These are phyloP conservation scores for Motacilla tschutschensis DNA, from an alignment of 2,113 vertebrate genomes.

Conservation along the genomic window DNA sequence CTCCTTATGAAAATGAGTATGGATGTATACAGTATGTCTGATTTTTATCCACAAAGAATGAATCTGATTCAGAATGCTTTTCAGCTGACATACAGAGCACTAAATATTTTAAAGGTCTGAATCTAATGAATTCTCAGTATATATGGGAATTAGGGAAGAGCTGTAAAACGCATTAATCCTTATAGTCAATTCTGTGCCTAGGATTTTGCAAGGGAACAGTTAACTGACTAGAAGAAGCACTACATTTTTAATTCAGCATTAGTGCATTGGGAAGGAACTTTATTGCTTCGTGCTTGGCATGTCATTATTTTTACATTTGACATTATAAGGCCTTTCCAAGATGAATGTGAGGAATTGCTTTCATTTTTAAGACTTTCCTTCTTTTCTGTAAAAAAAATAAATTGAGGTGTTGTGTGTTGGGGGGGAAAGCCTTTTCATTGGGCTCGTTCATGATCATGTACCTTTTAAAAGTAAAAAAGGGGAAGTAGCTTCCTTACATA, in stretches of 20 bases:
- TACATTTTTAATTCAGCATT: constrained; percentile 81
- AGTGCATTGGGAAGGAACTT: constrained; percentile 80
- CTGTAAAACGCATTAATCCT: constrained; percentile 83
- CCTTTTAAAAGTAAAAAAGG: constrained; percentile 50
- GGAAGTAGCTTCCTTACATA: constrained; percentile 80
- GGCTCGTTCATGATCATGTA: constrained; percentile 64
- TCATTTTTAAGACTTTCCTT: constrained; percentile 89
- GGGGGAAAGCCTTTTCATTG: constrained; percentile 57
- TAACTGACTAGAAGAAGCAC: constrained; percentile 83
- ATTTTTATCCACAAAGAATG: constrained; percentile 87
- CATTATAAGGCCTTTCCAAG: constrained; percentile 91
- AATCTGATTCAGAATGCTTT: constrained; percentile 87
- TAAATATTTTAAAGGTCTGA: constrained; percentile 83
- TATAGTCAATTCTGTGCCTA: constrained; percentile 84
- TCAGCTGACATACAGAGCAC: constrained; percentile 86
- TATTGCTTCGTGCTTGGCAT: constrained; percentile 93
- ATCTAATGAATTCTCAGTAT: constrained; percentile 77
- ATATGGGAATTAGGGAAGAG: constrained; percentile 76
- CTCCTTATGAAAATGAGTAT: constrained; percentile 81
- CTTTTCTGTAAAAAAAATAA: constrained; percentile 64
- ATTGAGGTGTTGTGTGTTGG: constrained; percentile 25
- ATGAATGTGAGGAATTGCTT: constrained; percentile 98
- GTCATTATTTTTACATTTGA: constrained; percentile 90
- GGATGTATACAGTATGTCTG: constrained; percentile 87
- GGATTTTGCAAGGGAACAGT: constrained; percentile 81